phyloP scores from a whole-genome alignment of 2,113 vertebrate species.

The Penelope pileata region DNA sequence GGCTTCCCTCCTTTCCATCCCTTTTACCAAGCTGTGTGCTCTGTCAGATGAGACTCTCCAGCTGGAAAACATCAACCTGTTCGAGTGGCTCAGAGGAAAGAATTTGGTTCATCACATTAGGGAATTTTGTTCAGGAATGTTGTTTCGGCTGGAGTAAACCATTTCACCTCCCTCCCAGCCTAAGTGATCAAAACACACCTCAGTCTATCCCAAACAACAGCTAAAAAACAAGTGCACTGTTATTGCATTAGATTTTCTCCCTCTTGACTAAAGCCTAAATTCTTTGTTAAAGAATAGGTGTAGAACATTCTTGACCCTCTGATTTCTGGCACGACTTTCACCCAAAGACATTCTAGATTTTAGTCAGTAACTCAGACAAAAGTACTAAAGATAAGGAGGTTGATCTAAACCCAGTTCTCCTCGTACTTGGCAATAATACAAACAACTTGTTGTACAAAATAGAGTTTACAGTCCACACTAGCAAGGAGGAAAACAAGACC shows the following conservation, averaged over 20 bases:
- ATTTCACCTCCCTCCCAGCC: not conserved
- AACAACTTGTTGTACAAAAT: slow-evolving; percentile 8
- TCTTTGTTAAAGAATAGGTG: not conserved
- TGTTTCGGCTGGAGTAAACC: not conserved
- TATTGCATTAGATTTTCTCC: not conserved
- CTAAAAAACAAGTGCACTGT: not conserved
- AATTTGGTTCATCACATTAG: fast-evolving
- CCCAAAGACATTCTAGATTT: not conserved
- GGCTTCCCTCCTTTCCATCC: not conserved
- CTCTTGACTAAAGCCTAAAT: not conserved
- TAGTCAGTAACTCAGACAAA: slow-evolving; percentile 32
- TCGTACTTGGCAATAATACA: slow-evolving; percentile 15
- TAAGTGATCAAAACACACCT: not conserved
- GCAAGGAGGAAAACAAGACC: slow-evolving; percentile 21
- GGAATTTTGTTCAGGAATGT: not conserved
- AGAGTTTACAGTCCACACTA: not conserved
- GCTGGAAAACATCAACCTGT: not conserved
- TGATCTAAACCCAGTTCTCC: not conserved
- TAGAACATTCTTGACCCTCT: not conserved
- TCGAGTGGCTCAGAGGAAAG: not conserved
- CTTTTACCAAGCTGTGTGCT: not conserved
- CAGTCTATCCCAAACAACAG: not conserved
- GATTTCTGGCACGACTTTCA: not conserved
- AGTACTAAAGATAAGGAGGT: not conserved
- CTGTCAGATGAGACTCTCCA: not conserved